Conservation (phyloP, 2,888 invertebrate genomes). For the Cephus spinipes region DNA sequence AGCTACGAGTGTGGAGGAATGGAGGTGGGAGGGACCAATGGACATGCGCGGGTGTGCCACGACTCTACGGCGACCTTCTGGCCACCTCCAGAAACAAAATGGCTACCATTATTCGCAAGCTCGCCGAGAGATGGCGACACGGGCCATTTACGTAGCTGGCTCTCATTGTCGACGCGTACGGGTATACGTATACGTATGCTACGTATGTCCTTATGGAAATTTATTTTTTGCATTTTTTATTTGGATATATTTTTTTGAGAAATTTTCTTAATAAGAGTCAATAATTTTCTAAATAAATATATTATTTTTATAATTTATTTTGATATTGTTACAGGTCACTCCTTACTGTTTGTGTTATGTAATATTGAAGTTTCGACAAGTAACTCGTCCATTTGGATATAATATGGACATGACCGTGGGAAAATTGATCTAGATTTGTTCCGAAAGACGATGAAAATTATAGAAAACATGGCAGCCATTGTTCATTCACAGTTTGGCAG, state of each 20-base stretch:
- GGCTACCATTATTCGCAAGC: conserved; percentile 66
- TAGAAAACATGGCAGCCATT: neutral
- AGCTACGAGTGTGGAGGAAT: conserved; percentile 52
- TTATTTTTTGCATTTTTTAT: no score
- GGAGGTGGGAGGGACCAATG: conserved; percentile 66
- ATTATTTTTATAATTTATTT: neutral
- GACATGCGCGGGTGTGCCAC: conserved; percentile 69
- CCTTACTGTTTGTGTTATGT: neutral
- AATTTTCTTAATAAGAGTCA: neutral
- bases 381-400: conserved; percentile 9
- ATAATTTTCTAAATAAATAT: neutral
- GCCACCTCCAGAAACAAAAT: conserved; percentile 72
- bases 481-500: neutral
- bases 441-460: neutral
- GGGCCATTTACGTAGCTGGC: neutral
- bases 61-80: conserved; percentile 68
- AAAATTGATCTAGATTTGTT: neutral
- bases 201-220: neutral
- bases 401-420: neutral
- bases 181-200: neutral
- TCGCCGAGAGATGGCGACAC: conserved; percentile 66
- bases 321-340: neutral
- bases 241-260: no score
- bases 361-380: conserved; percentile 19
- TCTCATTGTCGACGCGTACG: neutral